Percentiles rank a stretch among this genome's conserved stretches.
These are phyloP conservation scores for Meloidogyne chitwoodi DNA, from an alignment of 1,140 invertebrate species.

Conservation along the genomic window DNA sequence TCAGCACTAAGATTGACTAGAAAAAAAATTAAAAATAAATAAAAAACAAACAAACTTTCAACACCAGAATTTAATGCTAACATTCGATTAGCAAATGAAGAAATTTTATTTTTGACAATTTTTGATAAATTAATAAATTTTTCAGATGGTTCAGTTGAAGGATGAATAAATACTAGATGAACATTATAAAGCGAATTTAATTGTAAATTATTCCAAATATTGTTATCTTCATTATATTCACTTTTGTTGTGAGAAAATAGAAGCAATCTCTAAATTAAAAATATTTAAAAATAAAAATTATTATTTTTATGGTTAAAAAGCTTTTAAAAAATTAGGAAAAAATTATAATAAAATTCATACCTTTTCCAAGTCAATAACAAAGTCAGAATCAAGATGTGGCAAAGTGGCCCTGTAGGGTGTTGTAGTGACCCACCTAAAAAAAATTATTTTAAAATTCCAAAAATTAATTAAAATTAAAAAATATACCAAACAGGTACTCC, in stretches of 20 bases:
- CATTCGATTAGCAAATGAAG: neutral
- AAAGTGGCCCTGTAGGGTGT: constrained; percentile 40
- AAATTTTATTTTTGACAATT: constrained; percentile 2
- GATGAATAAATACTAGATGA: constrained; percentile 42
- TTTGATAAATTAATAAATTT: constrained; percentile 6
- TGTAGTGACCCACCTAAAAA: constrained; percentile 35
- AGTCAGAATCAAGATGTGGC: constrained; percentile 13
- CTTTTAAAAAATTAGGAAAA: too few species aligned
- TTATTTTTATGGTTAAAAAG: too few species aligned
- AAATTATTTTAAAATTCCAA: too few species aligned
- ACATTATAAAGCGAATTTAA: constrained; percentile 32
- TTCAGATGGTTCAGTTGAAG: neutral
- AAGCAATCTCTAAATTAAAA: neutral
- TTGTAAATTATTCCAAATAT: constrained; percentile 37
- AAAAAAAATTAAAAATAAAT: neutral
- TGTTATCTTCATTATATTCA: neutral
- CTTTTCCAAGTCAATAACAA: neutral
- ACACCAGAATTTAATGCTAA: neutral
- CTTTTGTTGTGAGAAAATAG: neutral
- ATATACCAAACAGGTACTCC: constrained; percentile 34
- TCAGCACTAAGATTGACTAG: constrained; percentile 24
- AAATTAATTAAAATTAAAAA: too few species aligned
- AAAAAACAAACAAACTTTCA: neutral
- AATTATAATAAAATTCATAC: constrained; percentile 5
- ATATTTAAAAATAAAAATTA: too few species aligned